Evolutionary conservation across 1,140 invertebrate genomes (phyloP), one percentile per base, ranked within the genome.

Genomic region (Mactra quadrangularis): DNA sequence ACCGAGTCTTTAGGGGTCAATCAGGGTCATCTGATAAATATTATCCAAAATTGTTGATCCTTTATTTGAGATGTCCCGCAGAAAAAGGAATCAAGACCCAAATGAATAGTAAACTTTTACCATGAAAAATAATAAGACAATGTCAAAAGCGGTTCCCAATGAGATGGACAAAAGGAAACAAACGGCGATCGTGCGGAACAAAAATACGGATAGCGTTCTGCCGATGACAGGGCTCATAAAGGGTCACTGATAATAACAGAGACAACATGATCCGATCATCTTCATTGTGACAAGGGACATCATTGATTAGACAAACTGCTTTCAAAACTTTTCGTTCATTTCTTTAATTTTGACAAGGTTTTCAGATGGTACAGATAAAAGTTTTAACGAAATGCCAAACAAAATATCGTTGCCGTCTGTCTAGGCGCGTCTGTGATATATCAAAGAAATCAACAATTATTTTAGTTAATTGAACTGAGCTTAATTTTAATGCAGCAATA

Each of bases 1-100:
- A 68, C 64, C 64, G 35, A 41, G 64, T 47, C 64, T 31, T 17
- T 29, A 33, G 19, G 41, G 64, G 64, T 68, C 64, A 68, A 68
- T 47, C 41, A 50, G 29, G 64, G 64, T 50, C 29, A 68, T 50
- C 64, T 6, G 27, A 41, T 68, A 68, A 68, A 68, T 68, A 68
- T 68, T 47, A 68, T 68, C 64, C 41, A 22, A 11, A 17, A 15
- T 47, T 22, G 35, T 68, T 68, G 64, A 68, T 68, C 38, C 19
- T 47, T 13, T 17, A 68, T 31, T 68, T 68, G 25, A 68, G 64
- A 68, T 68, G 31, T 27, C 47, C 45, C 31, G 64, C 45, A 50
- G 64, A 68, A 47, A 68, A 68, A 68, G 11, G 41, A 13, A 68
- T 68, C 13, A 66, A 68, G 35, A 17, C 45, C 2, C 0, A 41